These are phyloP conservation scores for Lemur catta DNA, from an alignment of 2,797 vertebrate genomes.

Conservation along the genomic window DNA sequence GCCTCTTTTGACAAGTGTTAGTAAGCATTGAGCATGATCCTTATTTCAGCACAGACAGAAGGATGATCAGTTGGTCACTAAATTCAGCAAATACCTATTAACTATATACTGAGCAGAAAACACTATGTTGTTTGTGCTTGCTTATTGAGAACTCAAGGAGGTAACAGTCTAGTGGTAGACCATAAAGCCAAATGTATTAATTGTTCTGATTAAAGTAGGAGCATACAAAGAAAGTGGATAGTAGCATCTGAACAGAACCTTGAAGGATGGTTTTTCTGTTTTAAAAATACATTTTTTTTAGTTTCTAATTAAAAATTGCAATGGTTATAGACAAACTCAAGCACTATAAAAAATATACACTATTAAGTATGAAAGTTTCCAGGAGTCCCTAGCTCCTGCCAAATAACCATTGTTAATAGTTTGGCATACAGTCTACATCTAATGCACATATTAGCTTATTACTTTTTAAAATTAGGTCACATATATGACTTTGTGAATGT, in stretches of 20 bases:
- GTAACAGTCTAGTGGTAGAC: neutral
- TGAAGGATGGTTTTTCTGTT: conserved; percentile 25
- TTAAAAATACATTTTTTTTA: neutral
- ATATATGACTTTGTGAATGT: conserved; percentile 11
- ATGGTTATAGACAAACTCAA: neutral
- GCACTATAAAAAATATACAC: neutral
- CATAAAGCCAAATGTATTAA: neutral
- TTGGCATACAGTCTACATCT: neutral
- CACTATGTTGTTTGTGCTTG: neutral
- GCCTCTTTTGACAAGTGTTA: neutral
- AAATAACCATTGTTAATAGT: neutral
- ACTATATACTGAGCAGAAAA: neutral
- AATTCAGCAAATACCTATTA: conserved; percentile 11
- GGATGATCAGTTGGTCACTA: neutral
- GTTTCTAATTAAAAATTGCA: conserved; percentile 33
- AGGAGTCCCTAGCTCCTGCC: neutral
- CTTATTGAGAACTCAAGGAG: neutral
- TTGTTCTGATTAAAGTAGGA: neutral
- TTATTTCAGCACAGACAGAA: neutral
- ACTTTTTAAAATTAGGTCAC: conserved; percentile 5
- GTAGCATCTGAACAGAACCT: neutral
- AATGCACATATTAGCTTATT: neutral
- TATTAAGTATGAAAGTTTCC: neutral
- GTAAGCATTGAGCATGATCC: neutral
- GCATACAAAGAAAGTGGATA: neutral